Conservation (phyloP, 2,888 invertebrate species). For the Macroteleia sp. region DNA sequence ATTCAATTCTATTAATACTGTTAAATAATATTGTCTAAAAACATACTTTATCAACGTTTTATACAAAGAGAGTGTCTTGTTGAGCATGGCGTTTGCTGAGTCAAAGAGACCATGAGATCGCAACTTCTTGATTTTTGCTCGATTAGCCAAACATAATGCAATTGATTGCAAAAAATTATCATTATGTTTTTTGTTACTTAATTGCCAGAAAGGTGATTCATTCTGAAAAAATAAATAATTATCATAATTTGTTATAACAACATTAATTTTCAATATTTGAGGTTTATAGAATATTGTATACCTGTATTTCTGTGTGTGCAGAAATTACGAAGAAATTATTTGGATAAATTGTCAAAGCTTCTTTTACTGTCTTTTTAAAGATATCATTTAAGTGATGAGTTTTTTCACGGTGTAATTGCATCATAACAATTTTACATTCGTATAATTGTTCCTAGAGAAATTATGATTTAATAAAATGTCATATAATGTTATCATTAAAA, state of each 20-base stretch:
- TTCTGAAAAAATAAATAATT: conserved; percentile 69
- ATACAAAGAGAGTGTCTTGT: conserved; percentile 78
- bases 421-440: conserved; percentile 81
- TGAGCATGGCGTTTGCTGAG: conserved; percentile 72
- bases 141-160: conserved; percentile 75
- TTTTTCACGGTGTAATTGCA: conserved; percentile 72
- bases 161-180: conserved; percentile 73
- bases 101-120: conserved; percentile 67
- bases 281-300: conserved; percentile 59
- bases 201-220: conserved; percentile 85
- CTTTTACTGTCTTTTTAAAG: conserved; percentile 68
- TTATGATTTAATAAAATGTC: too few species aligned
- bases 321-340: conserved; percentile 87
- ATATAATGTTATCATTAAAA: too few species aligned
- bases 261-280: too few species aligned
- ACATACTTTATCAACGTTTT: conserved; percentile 74
- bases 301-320: conserved; percentile 84
- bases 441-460: conserved; percentile 84
- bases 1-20: too few species aligned
- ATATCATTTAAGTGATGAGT: conserved; percentile 16
- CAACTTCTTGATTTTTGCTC: conserved; percentile 73
- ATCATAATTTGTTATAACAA: too few species aligned
- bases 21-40: too few species aligned
- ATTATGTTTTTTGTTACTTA: conserved; percentile 78
- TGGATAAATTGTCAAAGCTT: conserved; percentile 83